phyloP scores from a whole-genome alignment of 2,113 vertebrate species.

The Oncorhynchus nerka region DNA sequence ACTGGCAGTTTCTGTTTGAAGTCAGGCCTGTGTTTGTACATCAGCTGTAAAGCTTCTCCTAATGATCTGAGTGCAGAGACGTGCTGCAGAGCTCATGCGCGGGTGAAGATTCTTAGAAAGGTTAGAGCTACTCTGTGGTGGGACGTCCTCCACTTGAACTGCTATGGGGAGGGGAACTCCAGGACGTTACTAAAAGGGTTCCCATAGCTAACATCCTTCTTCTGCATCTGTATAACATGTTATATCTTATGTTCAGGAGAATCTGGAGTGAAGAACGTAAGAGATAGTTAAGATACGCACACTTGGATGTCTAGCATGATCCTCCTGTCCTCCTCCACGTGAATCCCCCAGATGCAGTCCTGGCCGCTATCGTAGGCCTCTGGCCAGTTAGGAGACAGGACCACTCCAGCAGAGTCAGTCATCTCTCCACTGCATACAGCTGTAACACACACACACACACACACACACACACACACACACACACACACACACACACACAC shows the following conservation, averaged over 20 bases:
- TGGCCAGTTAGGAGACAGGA: conserved; percentile 94
- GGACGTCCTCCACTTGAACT: no score
- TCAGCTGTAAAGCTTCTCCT: neutral
- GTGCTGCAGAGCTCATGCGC: neutral
- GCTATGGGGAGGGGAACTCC: no score
- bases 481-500: neutral
- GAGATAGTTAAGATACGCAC: conserved; percentile 71
- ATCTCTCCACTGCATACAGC: conserved; percentile 95
- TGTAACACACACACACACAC: conserved; percentile 41
- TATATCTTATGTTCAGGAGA: no score
- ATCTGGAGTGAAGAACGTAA: no score
- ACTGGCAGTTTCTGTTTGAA: conserved; percentile 7
- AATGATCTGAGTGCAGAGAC: neutral
- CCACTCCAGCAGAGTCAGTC: conserved; percentile 85
- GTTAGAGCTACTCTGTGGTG: neutral
- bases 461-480: neutral
- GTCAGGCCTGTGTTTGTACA: neutral
- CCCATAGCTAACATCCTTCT: no score
- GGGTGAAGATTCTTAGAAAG: neutral
- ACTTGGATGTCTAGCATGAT: conserved; percentile 90
- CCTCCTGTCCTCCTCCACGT: conserved; percentile 94
- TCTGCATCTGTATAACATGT: no score
- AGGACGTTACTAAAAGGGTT: no score
- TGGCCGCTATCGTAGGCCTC: conserved; percentile 92
- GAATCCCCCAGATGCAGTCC: conserved; percentile 97